Base-by-base conservation (phyloP, 2,888 invertebrate species). In the Pyrrhia umbra region DNA sequence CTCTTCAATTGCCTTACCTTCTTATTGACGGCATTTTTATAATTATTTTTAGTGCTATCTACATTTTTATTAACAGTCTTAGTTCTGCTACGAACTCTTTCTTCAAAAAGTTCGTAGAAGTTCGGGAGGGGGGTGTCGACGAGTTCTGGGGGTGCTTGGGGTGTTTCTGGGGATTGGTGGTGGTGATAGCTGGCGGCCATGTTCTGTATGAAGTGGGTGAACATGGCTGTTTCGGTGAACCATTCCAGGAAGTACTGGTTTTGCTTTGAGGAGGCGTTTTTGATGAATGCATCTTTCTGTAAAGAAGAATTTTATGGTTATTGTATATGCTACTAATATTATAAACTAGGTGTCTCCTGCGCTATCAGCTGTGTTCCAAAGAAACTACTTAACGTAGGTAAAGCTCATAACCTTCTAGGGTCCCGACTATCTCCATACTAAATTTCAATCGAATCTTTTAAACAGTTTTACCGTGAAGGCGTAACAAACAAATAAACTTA, bases 151-250 rank as follows among this genome's bases (percentile, higher is more conserved):
- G 72, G 64, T 18, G 55, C 45, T 6, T 46, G 40, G 3, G 47
- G 21, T 2, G 75, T 0, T 6, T 71, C 74, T 0, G 72, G 64
- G 1, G 75, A 37, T n/a, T 39, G 0, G 1, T 61, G 75, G 18
- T 73, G 74, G 15, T 65, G 67, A 45, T 55, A 75, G 40, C 64
- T 73, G 21, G 21, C 75, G 0, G 91, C 88, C 93, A 94, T 93
- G 83, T 95, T 95, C 75, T 96, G 96, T 55, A 97, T 95, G 88
- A 97, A 98, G 51, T 96, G 96, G 68, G 96, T 96, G 88, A 98
- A 98, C 97, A 98, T 97, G 1, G 97, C 97, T 0, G 98, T 98
- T 86, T 98, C 97, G 0, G 97, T 96, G 90, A 98, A 98, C 98
- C 98, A 98, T 76, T 97, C 97, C 0, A 98, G 92, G 88, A 98